Evolutionary conservation across 2,888 invertebrate genomes (phyloP).

Genomic region (Brassicogethes aeneus): DNA sequence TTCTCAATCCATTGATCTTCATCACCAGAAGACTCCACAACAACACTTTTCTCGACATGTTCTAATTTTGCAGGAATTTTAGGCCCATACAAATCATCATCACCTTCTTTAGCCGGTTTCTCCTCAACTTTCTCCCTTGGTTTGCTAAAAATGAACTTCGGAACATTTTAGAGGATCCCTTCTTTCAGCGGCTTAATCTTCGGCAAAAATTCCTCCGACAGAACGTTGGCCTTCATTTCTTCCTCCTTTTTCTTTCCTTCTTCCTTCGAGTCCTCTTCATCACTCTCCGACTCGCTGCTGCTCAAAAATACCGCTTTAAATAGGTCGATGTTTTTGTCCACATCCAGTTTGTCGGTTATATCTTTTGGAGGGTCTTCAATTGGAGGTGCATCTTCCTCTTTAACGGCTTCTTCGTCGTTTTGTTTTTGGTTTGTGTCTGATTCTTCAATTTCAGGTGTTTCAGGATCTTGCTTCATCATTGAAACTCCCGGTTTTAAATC

Average conservation of each 20-base stretch:
- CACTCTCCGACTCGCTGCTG: constrained; percentile 56
- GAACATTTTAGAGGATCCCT: constrained; percentile 35
- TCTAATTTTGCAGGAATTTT: constrained; percentile 19
- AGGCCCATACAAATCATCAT: constrained; percentile 22
- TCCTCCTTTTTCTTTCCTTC: constrained; percentile 17
- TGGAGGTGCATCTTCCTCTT: constrained; percentile 1
- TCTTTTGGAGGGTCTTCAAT: constrained; percentile 19
- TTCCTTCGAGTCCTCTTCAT: constrained; percentile 22
- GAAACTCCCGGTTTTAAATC: constrained; percentile 28
- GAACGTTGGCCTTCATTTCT: constrained; percentile 27
- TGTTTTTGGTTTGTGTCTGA: constrained; percentile 38
- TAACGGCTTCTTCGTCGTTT: constrained; percentile 1
- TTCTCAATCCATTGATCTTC: constrained; percentile 31
- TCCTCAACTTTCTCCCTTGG: constrained; percentile 8
- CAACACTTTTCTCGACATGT: constrained; percentile 2
- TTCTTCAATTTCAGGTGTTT: constrained; percentile 34
- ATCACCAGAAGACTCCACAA: constrained; percentile 11
- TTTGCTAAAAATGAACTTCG: constrained; percentile 15
- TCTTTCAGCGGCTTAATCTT: constrained; percentile 36
- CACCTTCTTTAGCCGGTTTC: constrained; percentile 1
- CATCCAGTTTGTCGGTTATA: constrained; percentile 33
- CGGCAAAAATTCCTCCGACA: constrained; percentile 32
- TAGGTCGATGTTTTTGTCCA: constrained; percentile 58
- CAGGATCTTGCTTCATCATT: constrained; percentile 39
- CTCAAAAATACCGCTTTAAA: constrained; percentile 85